These are phyloP conservation scores for Hirudo medicinalis DNA, from an alignment of 1,140 invertebrate species.

Conservation along the genomic window DNA sequence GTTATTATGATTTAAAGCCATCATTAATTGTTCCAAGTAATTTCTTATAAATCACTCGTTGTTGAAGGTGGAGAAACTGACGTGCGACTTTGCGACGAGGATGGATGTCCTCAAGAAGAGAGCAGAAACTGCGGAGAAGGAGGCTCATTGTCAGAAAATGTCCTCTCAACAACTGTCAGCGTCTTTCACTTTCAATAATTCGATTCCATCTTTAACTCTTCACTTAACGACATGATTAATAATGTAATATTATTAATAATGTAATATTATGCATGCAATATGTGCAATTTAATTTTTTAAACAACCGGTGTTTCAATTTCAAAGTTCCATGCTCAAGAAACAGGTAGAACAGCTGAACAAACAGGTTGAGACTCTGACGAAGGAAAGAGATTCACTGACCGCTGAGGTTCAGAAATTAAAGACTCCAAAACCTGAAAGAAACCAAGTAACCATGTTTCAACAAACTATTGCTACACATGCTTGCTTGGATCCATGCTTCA, in stretches of 20 bases:
- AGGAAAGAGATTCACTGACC: slow-evolving; percentile 26
- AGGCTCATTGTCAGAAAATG: slow-evolving; percentile 21
- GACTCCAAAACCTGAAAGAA: neutral
- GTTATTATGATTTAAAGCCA: no score
- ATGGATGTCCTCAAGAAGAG: slow-evolving; percentile 24
- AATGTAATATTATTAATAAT: no score
- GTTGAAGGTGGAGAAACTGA: slow-evolving; percentile 15
- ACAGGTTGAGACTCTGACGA: slow-evolving; percentile 19
- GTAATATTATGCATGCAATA: no score
- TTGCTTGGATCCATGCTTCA: no score
- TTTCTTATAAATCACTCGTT: no score
- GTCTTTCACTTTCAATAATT: neutral
- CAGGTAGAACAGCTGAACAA: slow-evolving; percentile 11
- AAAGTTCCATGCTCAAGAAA: neutral
- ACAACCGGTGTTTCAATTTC: neutral
- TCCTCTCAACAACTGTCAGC: slow-evolving; percentile 13
- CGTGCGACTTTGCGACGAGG: slow-evolving; percentile 8
- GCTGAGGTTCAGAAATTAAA: slow-evolving; percentile 23
- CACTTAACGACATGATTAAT: neutral
- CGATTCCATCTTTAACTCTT: neutral
- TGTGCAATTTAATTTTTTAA: no score
- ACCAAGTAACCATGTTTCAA: neutral
- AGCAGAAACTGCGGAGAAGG: slow-evolving; percentile 24
- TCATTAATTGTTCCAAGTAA: no score
- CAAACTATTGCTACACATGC: no score